Conservation (phyloP, 2,888 invertebrate species). For the Zygaena filipendulae region DNA sequence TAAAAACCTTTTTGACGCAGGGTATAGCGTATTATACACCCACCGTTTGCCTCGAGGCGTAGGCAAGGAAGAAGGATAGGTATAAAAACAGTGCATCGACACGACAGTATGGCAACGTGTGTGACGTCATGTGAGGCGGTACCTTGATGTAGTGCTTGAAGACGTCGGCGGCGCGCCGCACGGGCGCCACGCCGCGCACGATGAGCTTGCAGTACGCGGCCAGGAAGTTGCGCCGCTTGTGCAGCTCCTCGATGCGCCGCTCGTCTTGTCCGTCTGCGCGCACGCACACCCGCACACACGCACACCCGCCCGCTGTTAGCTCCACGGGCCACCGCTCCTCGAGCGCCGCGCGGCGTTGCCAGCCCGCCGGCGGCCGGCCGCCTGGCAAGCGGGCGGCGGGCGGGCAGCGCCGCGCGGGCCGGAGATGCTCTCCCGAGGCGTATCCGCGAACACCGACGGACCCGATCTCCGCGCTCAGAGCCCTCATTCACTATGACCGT, state of each 20-base stretch:
- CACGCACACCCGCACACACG: neutral
- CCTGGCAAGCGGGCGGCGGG: too few species aligned
- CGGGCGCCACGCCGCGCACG: conserved; percentile 96
- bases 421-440: too few species aligned
- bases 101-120: too few species aligned
- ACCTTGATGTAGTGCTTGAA: conserved; percentile 98
- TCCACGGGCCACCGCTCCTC: neutral
- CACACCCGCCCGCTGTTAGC: neutral
- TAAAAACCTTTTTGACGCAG: too few species aligned
- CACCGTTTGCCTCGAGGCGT: too few species aligned
- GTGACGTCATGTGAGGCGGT: neutral
- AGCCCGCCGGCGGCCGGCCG: conserved; percentile 35
- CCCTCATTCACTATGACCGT: too few species aligned
- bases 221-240: conserved; percentile 94
- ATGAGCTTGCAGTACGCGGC: conserved; percentile 98
- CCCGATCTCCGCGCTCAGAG: too few species aligned
- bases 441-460: too few species aligned
- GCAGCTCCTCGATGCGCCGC: conserved; percentile 95
- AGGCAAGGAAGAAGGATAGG: too few species aligned
- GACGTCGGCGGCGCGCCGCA: conserved; percentile 91
- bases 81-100: too few species aligned
- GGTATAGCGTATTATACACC: too few species aligned
- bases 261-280: conserved; percentile 89
- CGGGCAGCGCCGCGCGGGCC: conserved; percentile 2
- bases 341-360: conserved; percentile 5